Base-by-base conservation (phyloP, 2,113 vertebrate species). In the Chloebia gouldiae region DNA sequence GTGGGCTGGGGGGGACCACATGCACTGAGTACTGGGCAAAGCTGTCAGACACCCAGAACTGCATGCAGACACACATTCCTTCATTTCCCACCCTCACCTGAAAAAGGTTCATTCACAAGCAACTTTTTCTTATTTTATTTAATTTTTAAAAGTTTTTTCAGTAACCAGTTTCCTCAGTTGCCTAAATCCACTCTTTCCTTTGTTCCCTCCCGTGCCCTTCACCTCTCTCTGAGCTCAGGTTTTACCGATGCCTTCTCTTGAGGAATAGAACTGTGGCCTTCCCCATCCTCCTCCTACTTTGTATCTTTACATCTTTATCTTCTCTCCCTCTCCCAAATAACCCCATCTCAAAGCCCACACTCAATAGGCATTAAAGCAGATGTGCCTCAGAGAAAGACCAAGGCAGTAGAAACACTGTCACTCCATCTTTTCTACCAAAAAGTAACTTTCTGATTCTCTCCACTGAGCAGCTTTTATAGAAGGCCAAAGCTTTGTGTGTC, bases 31-130 rank as follows among this genome's bases (percentile, higher is more conserved):
- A 5, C 11, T 18, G 40, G 8, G 10, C 22, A 49, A 40, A 92
- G 31, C 49, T 30, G 37, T 18, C 61, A 50, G 21, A 21, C 2
- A 47, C 13, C 9, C 56, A 82, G 22, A 64, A 31, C 12, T 35
- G 3, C 7, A 30, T 1, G 0, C 1, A 56, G 49, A 42, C 7
- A 77, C 0, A 7, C 0, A 3, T 31, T 56, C 39, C 53, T 45
- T 60, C 18, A 17, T 19, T 24, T n/a, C 45, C 35, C 25, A 51
- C 60, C 13, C 45, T 11, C 35, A 12, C 15, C 27, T 22, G 21
- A 33, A 47, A 3, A 30, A 49, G 16, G 21, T 28, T 50, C 66
- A 53, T 44, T 44, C 68, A 68, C 11, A 42, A 42, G 24, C 12
- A 4, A 3, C 37, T 63, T 66, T 30, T 60, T 15, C 14, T 18